phyloP scores from a whole-genome alignment of 2,113 vertebrate genomes.

The Passerina amoena region DNA sequence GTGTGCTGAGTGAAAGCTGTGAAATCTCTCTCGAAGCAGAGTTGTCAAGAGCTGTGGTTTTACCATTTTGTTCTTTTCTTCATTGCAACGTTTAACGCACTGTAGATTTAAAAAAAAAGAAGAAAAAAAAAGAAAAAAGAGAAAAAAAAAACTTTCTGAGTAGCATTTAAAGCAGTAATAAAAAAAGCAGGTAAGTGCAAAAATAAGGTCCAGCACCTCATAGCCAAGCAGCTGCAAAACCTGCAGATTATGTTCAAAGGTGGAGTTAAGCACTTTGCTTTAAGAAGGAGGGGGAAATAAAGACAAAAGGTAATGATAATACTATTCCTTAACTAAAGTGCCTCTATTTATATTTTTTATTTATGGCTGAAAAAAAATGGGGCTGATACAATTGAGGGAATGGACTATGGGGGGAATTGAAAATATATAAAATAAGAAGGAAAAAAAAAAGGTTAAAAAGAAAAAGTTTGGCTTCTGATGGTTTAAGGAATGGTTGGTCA shows the following conservation, averaged over 20 bases:
- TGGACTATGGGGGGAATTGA: neutral
- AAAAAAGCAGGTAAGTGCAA: slow-evolving; percentile 32
- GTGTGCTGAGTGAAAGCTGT: slow-evolving; percentile 75
- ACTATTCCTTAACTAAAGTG: slow-evolving; percentile 82
- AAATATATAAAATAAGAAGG: neutral
- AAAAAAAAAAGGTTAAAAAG: neutral
- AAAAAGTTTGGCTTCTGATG: slow-evolving; percentile 53
- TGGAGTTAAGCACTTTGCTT: slow-evolving; percentile 58
- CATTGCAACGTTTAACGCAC: slow-evolving; percentile 57
- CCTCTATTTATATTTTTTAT: slow-evolving; percentile 80
- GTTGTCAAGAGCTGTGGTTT: slow-evolving; percentile 72
- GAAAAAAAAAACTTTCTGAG: neutral
- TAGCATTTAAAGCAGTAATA: slow-evolving; percentile 62
- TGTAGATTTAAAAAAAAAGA: neutral
- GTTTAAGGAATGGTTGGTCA: slow-evolving; percentile 66
- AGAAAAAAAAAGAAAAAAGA: accelerated
- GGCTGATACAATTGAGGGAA: slow-evolving; percentile 63
- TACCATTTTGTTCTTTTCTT: slow-evolving; percentile 58
- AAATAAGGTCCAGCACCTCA: slow-evolving; percentile 17
- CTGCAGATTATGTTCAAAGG: neutral
- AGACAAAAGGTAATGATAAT: slow-evolving; percentile 49
- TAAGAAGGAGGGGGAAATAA: slow-evolving; percentile 48
- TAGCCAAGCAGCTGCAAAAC: slow-evolving; percentile 33
- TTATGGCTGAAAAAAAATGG: slow-evolving; percentile 69
- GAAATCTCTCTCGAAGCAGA: slow-evolving; percentile 70